phyloP scores from a whole-genome alignment of 2,113 vertebrate genomes.

The Ia io region DNA sequence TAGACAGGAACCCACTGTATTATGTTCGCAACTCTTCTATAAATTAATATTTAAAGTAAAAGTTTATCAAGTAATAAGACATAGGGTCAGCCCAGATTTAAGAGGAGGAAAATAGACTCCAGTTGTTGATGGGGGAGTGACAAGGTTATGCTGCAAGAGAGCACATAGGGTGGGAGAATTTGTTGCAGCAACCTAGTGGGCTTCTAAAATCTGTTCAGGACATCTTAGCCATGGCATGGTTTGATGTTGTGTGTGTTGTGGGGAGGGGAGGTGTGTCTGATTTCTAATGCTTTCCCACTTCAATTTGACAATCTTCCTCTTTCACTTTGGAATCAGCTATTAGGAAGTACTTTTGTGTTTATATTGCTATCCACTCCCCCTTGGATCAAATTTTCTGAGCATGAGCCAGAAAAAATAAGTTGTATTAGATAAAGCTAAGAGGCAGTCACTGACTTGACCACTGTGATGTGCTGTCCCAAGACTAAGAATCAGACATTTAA shows the following conservation, averaged over 20 bases:
- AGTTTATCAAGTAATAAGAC: background rate
- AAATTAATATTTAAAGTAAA: constrained; percentile 12
- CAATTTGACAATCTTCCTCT: background rate
- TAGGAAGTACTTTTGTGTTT: background rate
- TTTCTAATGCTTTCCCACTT: background rate
- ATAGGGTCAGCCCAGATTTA: background rate
- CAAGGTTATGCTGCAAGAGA: background rate
- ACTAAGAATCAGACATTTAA: background rate
- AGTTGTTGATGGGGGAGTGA: background rate
- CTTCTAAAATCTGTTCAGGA: background rate
- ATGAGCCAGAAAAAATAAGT: background rate
- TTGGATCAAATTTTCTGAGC: background rate
- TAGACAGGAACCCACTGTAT: no score
- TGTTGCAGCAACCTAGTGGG: background rate
- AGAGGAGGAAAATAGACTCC: background rate
- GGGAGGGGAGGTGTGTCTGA: background rate
- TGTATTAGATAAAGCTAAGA: background rate
- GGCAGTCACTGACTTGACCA: background rate
- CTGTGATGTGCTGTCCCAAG: background rate
- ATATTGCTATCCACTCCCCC: background rate
- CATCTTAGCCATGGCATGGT: background rate
- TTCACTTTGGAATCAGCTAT: background rate
- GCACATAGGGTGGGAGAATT: rapidly evolving
- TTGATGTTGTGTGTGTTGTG: background rate
- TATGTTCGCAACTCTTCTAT: background rate